Percentiles rank a stretch among this genome's conserved stretches.
phyloP scores from a whole-genome alignment of 1,140 invertebrate genomes.

The Ceratina australensis region DNA sequence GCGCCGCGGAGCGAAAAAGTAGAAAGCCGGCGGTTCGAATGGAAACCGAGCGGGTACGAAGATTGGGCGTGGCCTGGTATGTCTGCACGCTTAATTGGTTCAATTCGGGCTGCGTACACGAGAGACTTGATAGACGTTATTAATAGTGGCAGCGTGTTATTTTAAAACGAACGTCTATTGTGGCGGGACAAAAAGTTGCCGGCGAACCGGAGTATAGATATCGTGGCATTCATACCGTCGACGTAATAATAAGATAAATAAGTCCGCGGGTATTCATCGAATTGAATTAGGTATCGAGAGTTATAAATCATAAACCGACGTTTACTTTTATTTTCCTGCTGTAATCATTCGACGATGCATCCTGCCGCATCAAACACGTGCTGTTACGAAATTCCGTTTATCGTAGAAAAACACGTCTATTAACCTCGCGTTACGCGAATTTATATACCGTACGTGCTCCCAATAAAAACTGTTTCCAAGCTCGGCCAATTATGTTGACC shows the following conservation, averaged over 20 bases:
- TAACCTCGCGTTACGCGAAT: background rate
- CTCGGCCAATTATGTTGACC: background rate
- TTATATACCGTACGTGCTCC: background rate
- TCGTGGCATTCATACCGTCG: no score
- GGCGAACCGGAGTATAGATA: no score
- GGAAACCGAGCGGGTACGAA: background rate
- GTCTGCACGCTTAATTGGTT: background rate
- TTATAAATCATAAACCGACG: background rate
- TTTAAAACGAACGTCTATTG: background rate
- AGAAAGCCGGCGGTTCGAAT: background rate
- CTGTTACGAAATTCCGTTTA: conserved; percentile 2
- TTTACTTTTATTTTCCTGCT: no score
- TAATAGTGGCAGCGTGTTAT: background rate
- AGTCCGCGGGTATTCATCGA: no score
- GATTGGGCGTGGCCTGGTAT: background rate
- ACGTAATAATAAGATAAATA: no score
- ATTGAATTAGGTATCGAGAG: no score
- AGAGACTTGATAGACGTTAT: background rate
- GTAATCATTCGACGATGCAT: background rate
- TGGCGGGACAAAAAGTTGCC: no score
- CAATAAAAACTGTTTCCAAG: background rate
- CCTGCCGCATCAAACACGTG: background rate
- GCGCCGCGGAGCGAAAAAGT: background rate
- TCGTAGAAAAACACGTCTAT: conserved; percentile 12
- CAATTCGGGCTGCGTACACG: background rate